Percentiles rank a stretch among this genome's conserved stretches.
Conservation (phyloP, 2,888 invertebrate species). For the Bombylius major region DNA sequence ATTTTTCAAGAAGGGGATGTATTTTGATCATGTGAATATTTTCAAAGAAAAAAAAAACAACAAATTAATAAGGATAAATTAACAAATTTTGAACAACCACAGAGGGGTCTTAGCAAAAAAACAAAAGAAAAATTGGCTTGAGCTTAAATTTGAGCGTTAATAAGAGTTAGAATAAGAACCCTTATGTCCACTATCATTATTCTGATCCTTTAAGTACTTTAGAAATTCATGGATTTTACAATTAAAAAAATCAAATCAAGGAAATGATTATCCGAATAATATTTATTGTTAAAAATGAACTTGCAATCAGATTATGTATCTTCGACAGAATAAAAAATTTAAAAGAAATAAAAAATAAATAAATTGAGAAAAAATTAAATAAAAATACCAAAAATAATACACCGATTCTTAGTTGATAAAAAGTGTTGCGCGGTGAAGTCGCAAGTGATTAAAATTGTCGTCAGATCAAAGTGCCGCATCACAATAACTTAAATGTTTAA, state of each 20-base stretch:
- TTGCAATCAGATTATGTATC: background rate
- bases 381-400: background rate
- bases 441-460: constrained; percentile 10
- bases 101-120: too few species aligned
- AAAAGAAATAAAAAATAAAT: background rate
- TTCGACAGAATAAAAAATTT: background rate
- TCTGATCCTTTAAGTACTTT: too few species aligned
- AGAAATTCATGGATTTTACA: too few species aligned
- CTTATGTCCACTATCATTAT: too few species aligned
- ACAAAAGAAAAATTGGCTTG: too few species aligned
- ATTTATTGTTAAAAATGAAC: background rate
- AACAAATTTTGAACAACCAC: too few species aligned
- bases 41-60: too few species aligned
- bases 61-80: too few species aligned
- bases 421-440: constrained; percentile 6
- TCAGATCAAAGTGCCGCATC: constrained; percentile 8
- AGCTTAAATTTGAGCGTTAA: too few species aligned
- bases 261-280: background rate
- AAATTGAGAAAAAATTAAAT: background rate
- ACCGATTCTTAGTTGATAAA: background rate
- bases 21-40: too few species aligned
- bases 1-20: too few species aligned
- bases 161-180: too few species aligned
- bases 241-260: background rate
- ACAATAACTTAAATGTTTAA: constrained; percentile 10